phyloP scores from a whole-genome alignment of 2,797 vertebrate species.

The Podargus strigoides region DNA sequence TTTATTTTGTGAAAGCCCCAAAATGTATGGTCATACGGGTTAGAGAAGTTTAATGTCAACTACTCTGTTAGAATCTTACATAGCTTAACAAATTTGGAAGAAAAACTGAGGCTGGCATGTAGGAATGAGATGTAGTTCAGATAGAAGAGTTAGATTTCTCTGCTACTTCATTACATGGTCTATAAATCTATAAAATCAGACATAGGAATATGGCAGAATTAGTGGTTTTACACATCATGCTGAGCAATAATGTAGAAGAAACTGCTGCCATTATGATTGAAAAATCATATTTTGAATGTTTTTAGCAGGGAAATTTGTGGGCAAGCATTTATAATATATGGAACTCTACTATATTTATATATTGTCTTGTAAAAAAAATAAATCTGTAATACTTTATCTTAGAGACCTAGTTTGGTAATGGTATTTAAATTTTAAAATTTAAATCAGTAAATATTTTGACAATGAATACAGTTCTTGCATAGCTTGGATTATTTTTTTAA shows the following conservation, averaged over 20 bases:
- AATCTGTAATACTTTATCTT: not conserved
- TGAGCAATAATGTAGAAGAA: conserved; percentile 6
- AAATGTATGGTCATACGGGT: not conserved
- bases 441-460: not conserved
- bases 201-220: not conserved
- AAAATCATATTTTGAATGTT: not conserved
- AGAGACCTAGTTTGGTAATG: not conserved
- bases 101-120: not conserved
- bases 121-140: not conserved
- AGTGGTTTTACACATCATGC: not conserved
- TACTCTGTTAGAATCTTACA: not conserved
- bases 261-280: not conserved
- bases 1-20: not conserved
- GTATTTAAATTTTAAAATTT: not conserved
- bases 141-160: not conserved
- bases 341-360: not conserved
- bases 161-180: not conserved
- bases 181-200: not conserved
- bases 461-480: not conserved
- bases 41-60: not conserved
- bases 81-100: not conserved
- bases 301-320: not conserved
- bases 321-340: not conserved
- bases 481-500: not conserved
- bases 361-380: not conserved